Conservation (phyloP, 2,113 vertebrate genomes). For the Phylloscopus trochiloides region DNA sequence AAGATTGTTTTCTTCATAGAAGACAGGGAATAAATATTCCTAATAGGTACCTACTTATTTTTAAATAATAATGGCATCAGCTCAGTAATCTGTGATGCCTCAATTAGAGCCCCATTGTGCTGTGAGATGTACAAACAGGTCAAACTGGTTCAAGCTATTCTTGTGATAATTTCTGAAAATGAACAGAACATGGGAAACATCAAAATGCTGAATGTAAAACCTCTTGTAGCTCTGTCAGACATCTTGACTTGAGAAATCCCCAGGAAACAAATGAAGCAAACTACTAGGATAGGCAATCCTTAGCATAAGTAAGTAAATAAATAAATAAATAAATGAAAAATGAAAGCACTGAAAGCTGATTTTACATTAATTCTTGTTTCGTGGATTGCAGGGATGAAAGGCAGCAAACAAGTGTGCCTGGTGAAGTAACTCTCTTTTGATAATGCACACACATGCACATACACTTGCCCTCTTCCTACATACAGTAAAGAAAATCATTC, state of each 20-base stretch:
- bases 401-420: background rate
- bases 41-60: conserved; percentile 42
- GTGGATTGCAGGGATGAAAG: conserved; percentile 3
- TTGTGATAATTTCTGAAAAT: conserved; percentile 36
- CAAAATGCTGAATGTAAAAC: background rate
- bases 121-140: conserved; percentile 37
- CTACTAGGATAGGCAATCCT: background rate
- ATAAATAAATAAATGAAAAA: background rate
- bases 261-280: background rate
- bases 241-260: background rate
- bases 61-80: conserved; percentile 66
- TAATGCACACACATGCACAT: background rate
- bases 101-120: conserved; percentile 47
- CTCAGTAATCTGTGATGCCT: conserved; percentile 36
- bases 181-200: conserved; percentile 22
- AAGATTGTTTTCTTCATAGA: conserved; percentile 51
- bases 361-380: conserved; percentile 18
- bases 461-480: background rate
- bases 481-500: background rate
- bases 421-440: background rate
- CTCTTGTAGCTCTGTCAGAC: background rate
- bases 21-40: conserved; percentile 13
- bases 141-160: conserved; percentile 40
- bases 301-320: background rate
- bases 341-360: background rate